These are phyloP conservation scores for Melolontha melolontha DNA, from an alignment of 2,888 invertebrate genomes.

Conservation along the genomic window DNA sequence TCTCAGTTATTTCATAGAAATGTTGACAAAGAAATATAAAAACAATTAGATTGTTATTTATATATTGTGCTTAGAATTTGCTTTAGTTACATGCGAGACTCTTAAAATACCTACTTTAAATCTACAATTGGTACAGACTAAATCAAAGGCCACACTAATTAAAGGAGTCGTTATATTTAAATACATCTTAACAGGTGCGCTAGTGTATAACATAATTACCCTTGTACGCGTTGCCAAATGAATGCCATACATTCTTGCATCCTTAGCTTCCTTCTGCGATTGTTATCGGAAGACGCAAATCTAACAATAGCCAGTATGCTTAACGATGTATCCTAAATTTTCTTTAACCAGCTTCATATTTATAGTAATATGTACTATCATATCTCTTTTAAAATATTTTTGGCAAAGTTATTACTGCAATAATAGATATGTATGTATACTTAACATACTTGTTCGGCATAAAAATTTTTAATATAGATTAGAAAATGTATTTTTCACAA, in stretches of 20 bases:
- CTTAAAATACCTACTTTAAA: slow-evolving; percentile 1
- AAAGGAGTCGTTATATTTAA: slow-evolving; percentile 9
- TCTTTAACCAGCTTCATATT: neutral
- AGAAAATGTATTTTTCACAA: too few relatives aligned
- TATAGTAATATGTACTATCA: neutral
- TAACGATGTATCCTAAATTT: neutral
- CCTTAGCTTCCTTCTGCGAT: slow-evolving; percentile 14
- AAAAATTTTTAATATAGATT: too few relatives aligned
- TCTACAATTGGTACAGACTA: slow-evolving; percentile 18
- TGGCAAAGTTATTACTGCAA: too few relatives aligned
- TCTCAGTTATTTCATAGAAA: neutral
- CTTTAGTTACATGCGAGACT: neutral
- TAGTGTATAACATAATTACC: slow-evolving; percentile 16
- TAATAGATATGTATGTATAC: too few relatives aligned
- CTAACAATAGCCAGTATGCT: neutral
- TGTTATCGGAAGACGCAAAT: slow-evolving; percentile 3
- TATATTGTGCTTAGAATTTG: neutral
- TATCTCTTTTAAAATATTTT: neutral
- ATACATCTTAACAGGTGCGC: slow-evolving; percentile 19
- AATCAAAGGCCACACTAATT: slow-evolving; percentile 12
- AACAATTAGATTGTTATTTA: neutral
- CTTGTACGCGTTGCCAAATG: slow-evolving; percentile 23
- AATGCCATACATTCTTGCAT: slow-evolving; percentile 16
- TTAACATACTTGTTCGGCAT: too few relatives aligned
- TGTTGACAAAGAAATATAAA: neutral